phyloP scores from a whole-genome alignment of 2,888 invertebrate genomes.

The Drosophila picticornis region DNA sequence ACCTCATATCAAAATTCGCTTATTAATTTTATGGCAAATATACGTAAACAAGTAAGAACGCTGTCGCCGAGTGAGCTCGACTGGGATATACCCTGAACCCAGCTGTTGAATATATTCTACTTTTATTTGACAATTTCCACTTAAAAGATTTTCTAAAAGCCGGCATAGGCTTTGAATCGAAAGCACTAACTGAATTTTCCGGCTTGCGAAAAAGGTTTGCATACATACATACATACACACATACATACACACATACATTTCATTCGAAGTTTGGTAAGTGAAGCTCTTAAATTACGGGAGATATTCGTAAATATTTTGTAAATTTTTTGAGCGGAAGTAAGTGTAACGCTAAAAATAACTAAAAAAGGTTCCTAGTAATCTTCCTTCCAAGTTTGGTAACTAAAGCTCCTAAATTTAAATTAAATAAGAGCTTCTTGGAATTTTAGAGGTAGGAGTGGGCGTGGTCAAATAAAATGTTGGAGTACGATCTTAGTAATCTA shows the following conservation, averaged over 20 bases:
- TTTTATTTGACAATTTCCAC: not conserved
- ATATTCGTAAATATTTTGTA: too few species aligned
- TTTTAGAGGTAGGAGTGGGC: too few species aligned
- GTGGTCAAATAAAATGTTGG: too few species aligned
- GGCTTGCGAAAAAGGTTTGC: not conserved
- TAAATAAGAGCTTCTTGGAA: too few species aligned
- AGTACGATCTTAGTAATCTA: too few species aligned
- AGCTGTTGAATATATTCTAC: not conserved
- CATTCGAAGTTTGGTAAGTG: too few species aligned
- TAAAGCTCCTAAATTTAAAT: too few species aligned
- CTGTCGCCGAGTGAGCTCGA: not conserved
- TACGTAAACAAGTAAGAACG: not conserved
- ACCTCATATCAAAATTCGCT: not conserved
- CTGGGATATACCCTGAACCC: not conserved
- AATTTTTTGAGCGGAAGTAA: too few species aligned
- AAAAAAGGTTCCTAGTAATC: too few species aligned
- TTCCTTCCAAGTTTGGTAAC: too few species aligned
- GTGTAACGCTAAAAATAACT: too few species aligned
- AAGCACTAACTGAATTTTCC: not conserved
- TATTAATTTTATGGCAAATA: not conserved
- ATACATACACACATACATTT: not conserved
- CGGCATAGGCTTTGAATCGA: not conserved
- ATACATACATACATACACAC: not conserved
- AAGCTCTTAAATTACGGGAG: too few species aligned
- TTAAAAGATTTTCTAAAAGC: not conserved